These are phyloP conservation scores for Drosophila meridiana DNA, from an alignment of 2,888 invertebrate species.

Conservation along the genomic window DNA sequence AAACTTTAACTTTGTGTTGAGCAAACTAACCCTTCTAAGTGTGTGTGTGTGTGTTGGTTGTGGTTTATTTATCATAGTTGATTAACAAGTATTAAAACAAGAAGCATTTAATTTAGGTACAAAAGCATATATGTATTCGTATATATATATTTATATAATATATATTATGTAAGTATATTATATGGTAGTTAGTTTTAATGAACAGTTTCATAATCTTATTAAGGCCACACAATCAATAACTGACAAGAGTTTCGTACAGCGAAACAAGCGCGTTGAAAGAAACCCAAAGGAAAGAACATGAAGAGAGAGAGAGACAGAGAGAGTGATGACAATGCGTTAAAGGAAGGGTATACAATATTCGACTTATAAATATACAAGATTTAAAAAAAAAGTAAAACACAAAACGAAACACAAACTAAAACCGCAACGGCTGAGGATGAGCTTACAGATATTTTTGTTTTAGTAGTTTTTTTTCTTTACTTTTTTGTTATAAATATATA, in stretches of 20 bases:
- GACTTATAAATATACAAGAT: constrained; percentile 33
- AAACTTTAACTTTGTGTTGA: constrained; percentile 66
- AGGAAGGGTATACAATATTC: constrained; percentile 20
- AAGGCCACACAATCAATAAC: constrained; percentile 79
- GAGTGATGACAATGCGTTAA: constrained; percentile 33
- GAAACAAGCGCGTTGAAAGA: constrained; percentile 33
- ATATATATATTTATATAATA: constrained; percentile 31
- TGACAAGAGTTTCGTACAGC: constrained; percentile 50
- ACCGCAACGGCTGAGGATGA: constrained; percentile 21
- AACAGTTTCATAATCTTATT: constrained; percentile 73
- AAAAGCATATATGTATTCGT: constrained; percentile 68
- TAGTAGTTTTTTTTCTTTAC: constrained; percentile 30
- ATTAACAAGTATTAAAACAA: constrained; percentile 65
- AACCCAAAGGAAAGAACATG: constrained; percentile 5
- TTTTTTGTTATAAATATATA: constrained; percentile 45
- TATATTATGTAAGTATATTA: constrained; percentile 50
- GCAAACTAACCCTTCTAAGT: constrained; percentile 61
- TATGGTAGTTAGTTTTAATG: constrained; percentile 54
- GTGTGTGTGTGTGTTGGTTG: constrained; percentile 39
- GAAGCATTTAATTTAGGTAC: constrained; percentile 76
- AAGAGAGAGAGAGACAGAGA: not conserved
- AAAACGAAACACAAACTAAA: constrained; percentile 37
- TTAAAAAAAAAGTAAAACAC: constrained; percentile 6
- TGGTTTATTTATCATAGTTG: constrained; percentile 34
- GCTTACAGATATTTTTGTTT: constrained; percentile 46